Evolutionary conservation across 2,888 invertebrate species (phyloP).

Genomic region (Marasmarcha lunaedactyla): DNA sequence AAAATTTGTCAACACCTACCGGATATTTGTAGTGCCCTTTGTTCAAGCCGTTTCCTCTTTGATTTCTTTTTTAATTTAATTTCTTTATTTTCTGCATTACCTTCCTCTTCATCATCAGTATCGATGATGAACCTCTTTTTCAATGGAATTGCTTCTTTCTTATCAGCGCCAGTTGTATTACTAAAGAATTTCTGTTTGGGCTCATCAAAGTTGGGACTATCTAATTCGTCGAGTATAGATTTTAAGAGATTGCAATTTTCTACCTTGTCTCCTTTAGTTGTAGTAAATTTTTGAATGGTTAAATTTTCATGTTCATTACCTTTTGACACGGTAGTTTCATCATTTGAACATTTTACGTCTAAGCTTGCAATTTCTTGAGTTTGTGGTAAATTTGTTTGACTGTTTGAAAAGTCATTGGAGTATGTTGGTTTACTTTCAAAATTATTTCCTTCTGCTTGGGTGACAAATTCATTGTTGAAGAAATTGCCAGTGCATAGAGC

Average conservation of each 20-base stretch:
- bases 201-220: conserved; percentile 36
- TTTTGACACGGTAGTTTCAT: conserved; percentile 12
- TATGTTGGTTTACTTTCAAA: conserved; percentile 15
- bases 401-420: conserved; percentile 4
- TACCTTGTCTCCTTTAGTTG: conserved; percentile 13
- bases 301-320: conserved; percentile 4
- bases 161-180: conserved; percentile 10
- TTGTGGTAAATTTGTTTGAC: not conserved
- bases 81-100: conserved; percentile 25
- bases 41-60: conserved; percentile 40
- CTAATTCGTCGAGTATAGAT: conserved; percentile 47
- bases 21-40: conserved; percentile 51
- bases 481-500: conserved; percentile 72
- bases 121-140: conserved; percentile 53
- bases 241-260: conserved; percentile 24
- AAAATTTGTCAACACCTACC: too few species aligned
- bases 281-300: conserved; percentile 5
- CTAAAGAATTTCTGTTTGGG: conserved; percentile 38
- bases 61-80: conserved; percentile 50
- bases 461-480: conserved; percentile 50
- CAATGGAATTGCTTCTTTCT: conserved; percentile 18
- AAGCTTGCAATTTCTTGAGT: conserved; percentile 12
- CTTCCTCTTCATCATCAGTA: conserved; percentile 44
- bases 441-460: conserved; percentile 24
- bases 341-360: conserved; percentile 14